These are phyloP conservation scores for Acanthosepion esculentum DNA, from an alignment of 2,888 invertebrate genomes.

Conservation along the genomic window DNA sequence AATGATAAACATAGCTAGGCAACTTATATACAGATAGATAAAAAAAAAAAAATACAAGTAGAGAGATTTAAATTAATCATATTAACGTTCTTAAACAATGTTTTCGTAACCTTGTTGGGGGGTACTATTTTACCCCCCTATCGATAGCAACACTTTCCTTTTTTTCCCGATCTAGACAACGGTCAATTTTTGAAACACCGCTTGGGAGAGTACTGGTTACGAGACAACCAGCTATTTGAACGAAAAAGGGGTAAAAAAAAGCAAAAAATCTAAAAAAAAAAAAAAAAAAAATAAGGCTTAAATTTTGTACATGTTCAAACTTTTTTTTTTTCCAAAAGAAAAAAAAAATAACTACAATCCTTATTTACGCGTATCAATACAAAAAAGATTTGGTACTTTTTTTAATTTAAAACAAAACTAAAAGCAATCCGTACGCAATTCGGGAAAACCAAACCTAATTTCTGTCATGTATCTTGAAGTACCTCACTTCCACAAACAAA, in stretches of 20 bases:
- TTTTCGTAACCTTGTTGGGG: slow-evolving; percentile 33
- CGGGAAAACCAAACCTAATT: background rate
- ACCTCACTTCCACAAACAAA: no score
- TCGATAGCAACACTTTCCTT: background rate
- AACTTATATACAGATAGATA: background rate
- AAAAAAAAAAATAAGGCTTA: background rate
- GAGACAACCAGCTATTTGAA: background rate
- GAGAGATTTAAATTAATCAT: background rate
- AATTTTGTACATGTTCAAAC: background rate
- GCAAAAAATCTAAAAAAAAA: background rate
- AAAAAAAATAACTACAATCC: no score
- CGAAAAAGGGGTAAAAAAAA: background rate
- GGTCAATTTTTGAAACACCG: background rate
- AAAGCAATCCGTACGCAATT: background rate
- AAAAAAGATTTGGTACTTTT: no score
- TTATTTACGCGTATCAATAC: no score
- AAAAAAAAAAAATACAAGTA: background rate
- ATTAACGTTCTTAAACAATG: background rate
- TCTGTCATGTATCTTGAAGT: background rate
- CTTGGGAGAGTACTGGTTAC: background rate
- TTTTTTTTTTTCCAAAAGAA: no score
- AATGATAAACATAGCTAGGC: background rate
- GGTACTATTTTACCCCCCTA: background rate
- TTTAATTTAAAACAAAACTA: background rate
- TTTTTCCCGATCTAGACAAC: background rate